A percentile compares a stretch with the other conserved stretches of the same genome.
Evolutionary conservation across 2,888 invertebrate species (phyloP).

Genomic region (Julus scandinavius): DNA sequence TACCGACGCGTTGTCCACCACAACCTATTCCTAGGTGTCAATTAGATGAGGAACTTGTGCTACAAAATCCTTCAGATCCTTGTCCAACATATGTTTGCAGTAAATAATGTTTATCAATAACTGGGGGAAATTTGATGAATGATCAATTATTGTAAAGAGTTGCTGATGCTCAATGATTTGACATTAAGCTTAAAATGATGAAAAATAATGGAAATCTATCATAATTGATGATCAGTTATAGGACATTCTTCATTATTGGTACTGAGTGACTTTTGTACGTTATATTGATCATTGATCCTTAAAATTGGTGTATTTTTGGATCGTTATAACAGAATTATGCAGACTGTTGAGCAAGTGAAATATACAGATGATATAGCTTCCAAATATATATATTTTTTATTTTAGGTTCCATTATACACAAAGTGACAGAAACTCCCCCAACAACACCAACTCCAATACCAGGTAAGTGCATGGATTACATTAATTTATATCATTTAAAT

Average conservation of each 20-base stretch:
- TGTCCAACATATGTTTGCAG: conserved; percentile 61
- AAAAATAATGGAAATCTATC: no score
- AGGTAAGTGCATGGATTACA: neutral
- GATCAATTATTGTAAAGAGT: neutral
- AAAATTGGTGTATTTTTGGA: no score
- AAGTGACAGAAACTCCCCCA: neutral
- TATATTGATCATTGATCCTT: no score
- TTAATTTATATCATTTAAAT: neutral
- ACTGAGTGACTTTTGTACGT: no score
- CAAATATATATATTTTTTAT: neutral
- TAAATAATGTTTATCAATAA: conserved; percentile 41
- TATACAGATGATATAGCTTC: no score
- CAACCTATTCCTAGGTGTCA: conserved; percentile 43
- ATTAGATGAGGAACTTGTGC: conserved; percentile 46
- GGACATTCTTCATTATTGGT: no score
- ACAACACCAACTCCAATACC: neutral
- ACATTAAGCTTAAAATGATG: no score
- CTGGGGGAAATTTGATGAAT: neutral
- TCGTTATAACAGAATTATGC: no score
- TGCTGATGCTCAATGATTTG: no score
- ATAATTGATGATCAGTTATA: no score
- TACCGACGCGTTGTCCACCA: conserved; percentile 55
- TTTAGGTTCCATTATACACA: neutral
- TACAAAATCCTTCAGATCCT: conserved; percentile 48
- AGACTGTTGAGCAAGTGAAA: no score